phyloP scores from a whole-genome alignment of 2,888 invertebrate genomes.

The Busseola fusca region DNA sequence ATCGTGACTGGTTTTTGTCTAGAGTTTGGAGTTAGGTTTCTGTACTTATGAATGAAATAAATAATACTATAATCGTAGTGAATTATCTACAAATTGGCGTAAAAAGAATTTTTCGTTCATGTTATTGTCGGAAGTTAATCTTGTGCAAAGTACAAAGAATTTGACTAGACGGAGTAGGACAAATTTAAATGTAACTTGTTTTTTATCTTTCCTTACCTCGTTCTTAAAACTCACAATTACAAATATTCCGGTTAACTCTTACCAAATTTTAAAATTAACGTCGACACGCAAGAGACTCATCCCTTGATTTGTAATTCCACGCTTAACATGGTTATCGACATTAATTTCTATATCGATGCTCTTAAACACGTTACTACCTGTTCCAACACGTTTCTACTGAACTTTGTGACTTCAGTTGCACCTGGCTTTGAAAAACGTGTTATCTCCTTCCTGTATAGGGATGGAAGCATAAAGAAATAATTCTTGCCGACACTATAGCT shows the following conservation, averaged over 20 bases:
- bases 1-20: constrained; percentile 29
- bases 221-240: background rate
- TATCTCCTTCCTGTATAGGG: constrained; percentile 42
- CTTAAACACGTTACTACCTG: constrained; percentile 47
- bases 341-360: constrained; percentile 26
- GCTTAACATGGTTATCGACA: constrained; percentile 14
- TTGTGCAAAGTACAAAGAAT: background rate
- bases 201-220: background rate
- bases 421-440: constrained; percentile 53
- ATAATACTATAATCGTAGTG: background rate
- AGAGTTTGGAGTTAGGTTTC: constrained; percentile 14
- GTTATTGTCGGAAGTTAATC: background rate
- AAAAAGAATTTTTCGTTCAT: background rate
- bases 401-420: constrained; percentile 25
- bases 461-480: constrained; percentile 5
- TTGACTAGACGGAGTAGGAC: background rate
- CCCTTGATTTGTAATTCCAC: background rate
- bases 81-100: background rate
- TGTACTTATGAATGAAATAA: constrained; percentile 16
- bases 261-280: background rate
- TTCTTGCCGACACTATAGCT: constrained; percentile 9
- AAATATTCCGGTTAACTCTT: background rate
- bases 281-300: background rate
- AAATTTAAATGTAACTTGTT: background rate
- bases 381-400: constrained; percentile 35